Evolutionary conservation across 1,140 invertebrate species (phyloP).

Genomic region (Sarcophaga peregrina): DNA sequence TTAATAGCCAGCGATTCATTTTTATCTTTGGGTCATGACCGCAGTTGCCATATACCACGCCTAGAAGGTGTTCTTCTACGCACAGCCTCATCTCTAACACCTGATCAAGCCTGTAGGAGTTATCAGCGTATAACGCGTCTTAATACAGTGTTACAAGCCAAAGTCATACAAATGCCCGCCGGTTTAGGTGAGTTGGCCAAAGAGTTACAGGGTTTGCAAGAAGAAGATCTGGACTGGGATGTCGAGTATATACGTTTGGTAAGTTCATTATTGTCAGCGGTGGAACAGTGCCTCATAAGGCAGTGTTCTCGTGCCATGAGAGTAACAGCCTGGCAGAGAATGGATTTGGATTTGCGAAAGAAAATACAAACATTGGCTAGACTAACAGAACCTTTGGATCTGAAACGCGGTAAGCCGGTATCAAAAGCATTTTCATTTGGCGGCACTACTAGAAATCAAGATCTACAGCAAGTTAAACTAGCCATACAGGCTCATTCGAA

Average conservation of each 20-base stretch:
- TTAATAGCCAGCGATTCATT: conserved; percentile 75
- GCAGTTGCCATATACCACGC: conserved; percentile 75
- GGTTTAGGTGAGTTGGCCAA: conserved; percentile 60
- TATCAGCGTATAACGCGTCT: conserved; percentile 68
- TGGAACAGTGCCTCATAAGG: conserved; percentile 74
- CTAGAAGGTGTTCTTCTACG: conserved; percentile 76
- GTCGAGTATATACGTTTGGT: conserved; percentile 64
- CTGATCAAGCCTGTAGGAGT: conserved; percentile 79
- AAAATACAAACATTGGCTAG: conserved; percentile 73
- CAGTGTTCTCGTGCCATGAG: conserved; percentile 73
- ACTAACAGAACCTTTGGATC: conserved; percentile 64
- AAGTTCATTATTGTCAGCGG: conserved; percentile 67
- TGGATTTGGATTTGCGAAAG: conserved; percentile 72
- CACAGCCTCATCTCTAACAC: conserved; percentile 72
- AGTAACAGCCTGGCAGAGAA: conserved; percentile 73
- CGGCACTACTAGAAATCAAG: conserved; percentile 67
- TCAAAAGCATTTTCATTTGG: conserved; percentile 60
- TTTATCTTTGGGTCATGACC: conserved; percentile 73
- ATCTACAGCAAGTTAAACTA: conserved; percentile 71
- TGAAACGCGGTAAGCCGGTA: conserved; percentile 56
- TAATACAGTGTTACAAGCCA: conserved; percentile 61
- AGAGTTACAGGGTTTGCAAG: conserved; percentile 60
- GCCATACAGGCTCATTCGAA: conserved; percentile 70
- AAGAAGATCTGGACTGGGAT: conserved; percentile 66
- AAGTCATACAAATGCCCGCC: conserved; percentile 62